Percentiles rank a stretch among this genome's conserved stretches.
phyloP scores from a whole-genome alignment of 2,797 vertebrate species.

The Galago senegalensis region DNA sequence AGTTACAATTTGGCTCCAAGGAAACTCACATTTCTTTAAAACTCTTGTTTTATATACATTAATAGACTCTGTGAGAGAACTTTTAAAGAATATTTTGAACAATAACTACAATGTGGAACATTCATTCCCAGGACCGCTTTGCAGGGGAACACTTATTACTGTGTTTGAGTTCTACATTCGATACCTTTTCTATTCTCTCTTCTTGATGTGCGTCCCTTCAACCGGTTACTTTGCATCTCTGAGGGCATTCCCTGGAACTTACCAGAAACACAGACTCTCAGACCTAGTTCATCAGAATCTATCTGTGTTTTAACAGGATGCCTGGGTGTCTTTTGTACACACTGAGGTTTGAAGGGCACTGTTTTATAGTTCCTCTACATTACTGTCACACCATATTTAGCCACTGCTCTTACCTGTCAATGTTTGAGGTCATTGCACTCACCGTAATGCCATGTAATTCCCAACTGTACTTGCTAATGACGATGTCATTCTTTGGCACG shows the following conservation, averaged over 20 bases:
- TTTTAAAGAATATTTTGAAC: background rate
- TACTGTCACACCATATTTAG: background rate
- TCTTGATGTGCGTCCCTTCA: rapidly evolving
- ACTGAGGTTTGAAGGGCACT: background rate
- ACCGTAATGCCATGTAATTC: background rate
- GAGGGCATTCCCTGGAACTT: background rate
- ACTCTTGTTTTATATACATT: background rate
- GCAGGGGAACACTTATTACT: background rate
- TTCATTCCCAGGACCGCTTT: background rate
- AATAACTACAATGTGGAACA: background rate
- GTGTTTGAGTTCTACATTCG: background rate
- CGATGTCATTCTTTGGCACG: background rate
- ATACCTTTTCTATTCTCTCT: background rate
- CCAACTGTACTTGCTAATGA: background rate
- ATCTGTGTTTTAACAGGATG: background rate
- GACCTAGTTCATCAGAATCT: no score
- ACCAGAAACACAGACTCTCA: background rate
- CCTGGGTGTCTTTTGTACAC: no score
- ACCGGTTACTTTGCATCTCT: background rate
- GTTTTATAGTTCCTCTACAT: background rate
- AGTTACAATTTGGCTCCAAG: background rate
- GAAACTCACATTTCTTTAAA: background rate
- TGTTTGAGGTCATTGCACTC: background rate
- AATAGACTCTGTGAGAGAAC: background rate
- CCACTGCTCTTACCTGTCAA: background rate